Conservation (phyloP, 2,888 invertebrate species). For the Asteroscopus sphinx region DNA sequence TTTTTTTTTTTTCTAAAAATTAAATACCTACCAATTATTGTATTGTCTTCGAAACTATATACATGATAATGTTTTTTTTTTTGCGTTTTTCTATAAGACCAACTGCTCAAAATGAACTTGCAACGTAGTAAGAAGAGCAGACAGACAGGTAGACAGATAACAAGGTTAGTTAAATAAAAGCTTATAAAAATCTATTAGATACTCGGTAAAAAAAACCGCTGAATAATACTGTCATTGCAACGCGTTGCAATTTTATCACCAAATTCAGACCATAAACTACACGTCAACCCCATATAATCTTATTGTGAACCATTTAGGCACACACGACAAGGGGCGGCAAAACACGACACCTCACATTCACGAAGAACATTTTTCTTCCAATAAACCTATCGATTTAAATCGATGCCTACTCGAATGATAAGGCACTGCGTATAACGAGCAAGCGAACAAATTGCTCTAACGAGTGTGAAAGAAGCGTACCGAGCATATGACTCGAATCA, state of each 20-base stretch:
- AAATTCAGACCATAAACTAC: conserved; percentile 39
- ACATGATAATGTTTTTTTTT: too few relatives aligned
- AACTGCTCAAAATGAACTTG: too few relatives aligned
- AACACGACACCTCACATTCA: conserved; percentile 31
- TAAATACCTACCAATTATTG: too few relatives aligned
- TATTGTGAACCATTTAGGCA: conserved; percentile 25
- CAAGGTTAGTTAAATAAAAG: too few relatives aligned
- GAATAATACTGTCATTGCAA: conserved; percentile 4
- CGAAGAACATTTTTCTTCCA: conserved; percentile 36
- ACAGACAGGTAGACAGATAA: too few relatives aligned
- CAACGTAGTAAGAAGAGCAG: too few relatives aligned
- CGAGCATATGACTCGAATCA: conserved; percentile 46
- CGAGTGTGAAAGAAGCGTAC: conserved; percentile 44
- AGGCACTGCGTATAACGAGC: conserved; percentile 52
- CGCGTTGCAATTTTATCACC: conserved; percentile 20
- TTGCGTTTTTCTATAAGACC: too few relatives aligned
- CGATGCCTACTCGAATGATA: conserved; percentile 43
- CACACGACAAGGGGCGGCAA: conserved; percentile 18
- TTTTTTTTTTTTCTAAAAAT: too few relatives aligned
- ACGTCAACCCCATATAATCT: too few relatives aligned
- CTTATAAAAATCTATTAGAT: too few relatives aligned
- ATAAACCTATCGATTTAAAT: conserved; percentile 40
- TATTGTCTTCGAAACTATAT: too few relatives aligned
- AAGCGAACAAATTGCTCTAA: conserved; percentile 46
- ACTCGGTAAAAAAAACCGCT: neutral